Conservation (phyloP, 1,140 invertebrate species). For the Psix sp. region DNA sequence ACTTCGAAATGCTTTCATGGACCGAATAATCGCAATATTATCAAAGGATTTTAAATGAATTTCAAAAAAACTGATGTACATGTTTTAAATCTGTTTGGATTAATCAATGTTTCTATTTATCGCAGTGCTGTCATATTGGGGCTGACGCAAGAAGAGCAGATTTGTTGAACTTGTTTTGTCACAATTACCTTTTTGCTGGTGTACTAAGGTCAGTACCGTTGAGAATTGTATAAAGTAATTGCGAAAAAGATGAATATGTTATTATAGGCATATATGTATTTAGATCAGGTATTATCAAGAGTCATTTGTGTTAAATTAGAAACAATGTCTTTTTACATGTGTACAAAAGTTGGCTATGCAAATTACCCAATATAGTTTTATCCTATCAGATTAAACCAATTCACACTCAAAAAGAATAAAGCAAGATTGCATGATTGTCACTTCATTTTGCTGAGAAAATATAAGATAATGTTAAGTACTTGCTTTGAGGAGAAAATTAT, state of each 20-base stretch:
- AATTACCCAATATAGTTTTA: no score
- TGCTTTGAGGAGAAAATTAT: slow-evolving; percentile 17
- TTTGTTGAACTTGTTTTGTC: slow-evolving; percentile 53
- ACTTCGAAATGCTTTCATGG: no score
- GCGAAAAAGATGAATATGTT: slow-evolving; percentile 61
- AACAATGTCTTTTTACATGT: no score
- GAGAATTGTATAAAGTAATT: slow-evolving; percentile 65
- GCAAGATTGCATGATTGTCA: no score
- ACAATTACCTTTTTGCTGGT: slow-evolving; percentile 71
- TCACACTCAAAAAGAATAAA: slow-evolving; percentile 1
- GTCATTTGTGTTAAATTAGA: background rate
- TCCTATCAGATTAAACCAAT: background rate
- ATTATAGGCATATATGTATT: slow-evolving; percentile 36
- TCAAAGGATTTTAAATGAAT: no score
- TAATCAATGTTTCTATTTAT: background rate
- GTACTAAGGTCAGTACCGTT: slow-evolving; percentile 68
- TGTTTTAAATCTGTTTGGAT: background rate
- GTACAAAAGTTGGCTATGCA: no score
- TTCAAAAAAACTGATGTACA: no score
- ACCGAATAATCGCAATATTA: no score
- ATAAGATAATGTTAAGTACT: slow-evolving; percentile 1
- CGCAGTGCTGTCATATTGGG: slow-evolving; percentile 61
- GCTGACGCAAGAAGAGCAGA: slow-evolving; percentile 60
- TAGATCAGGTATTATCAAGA: slow-evolving; percentile 5
- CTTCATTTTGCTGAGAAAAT: background rate